Conservation (phyloP, 2,113 vertebrate genomes). For the Mungos mungo region DNA sequence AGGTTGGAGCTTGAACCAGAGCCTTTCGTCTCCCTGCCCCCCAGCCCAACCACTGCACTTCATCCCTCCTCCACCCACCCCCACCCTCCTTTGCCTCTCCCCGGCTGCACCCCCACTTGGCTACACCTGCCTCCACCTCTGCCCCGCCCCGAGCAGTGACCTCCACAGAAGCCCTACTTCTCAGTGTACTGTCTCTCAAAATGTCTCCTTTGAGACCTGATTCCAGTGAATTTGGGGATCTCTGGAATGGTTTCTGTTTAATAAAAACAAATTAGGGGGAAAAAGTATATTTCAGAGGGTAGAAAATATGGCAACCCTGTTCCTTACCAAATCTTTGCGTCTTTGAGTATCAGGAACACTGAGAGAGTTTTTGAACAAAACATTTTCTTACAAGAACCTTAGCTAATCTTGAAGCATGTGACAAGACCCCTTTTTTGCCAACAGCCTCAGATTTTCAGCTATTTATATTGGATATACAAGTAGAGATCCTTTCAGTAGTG, state of each 20-base stretch:
- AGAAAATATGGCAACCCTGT: background rate
- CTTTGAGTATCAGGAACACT: conserved; percentile 10
- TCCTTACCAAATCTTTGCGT: background rate
- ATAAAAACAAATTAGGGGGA: background rate
- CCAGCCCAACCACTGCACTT: background rate
- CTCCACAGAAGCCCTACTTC: background rate
- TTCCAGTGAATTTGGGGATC: background rate
- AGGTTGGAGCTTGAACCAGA: background rate
- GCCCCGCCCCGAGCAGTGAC: background rate
- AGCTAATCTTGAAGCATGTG: conserved; percentile 23
- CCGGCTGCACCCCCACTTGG: background rate
- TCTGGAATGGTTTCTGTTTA: background rate
- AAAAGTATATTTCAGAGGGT: background rate
- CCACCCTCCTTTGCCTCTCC: background rate
- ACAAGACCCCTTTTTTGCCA: background rate
- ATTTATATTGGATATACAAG: background rate
- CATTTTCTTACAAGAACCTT: background rate
- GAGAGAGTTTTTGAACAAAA: background rate
- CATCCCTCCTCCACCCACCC: background rate
- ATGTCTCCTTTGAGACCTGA: background rate
- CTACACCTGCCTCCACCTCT: background rate
- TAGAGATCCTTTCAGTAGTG: background rate
- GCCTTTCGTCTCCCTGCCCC: too few relatives aligned
- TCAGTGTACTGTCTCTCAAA: background rate
- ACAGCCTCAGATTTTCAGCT: background rate